Base-by-base conservation (phyloP, 64 coral and sea anemone genomes). In the Astreopora myriophthalma region DNA sequence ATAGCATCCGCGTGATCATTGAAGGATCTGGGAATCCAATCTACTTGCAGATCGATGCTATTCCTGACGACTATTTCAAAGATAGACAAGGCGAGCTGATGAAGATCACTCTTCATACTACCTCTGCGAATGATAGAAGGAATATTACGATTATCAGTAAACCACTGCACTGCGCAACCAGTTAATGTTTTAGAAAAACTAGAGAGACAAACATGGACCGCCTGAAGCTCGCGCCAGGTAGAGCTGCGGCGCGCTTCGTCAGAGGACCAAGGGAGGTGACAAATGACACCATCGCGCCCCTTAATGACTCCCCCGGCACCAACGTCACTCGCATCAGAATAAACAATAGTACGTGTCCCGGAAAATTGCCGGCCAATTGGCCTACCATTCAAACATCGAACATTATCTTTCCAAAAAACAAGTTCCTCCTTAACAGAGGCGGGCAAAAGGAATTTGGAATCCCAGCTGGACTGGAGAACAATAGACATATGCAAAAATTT, bases 401-500 rank as follows among this genome's bases (percentile, higher is more conserved):
- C 2, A 11, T 83, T 60, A n/a, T 60, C 34, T 10, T 62, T 27
- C 79, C 24, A 83, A 49, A 83, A 83, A 1, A 11, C 10, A 30
- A 83, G 26, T 62, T 83, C 55, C 28, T 61, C 58, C 11, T 17
- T 2, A 63, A 71, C 74, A 77, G 51, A 89, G 9, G 36, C 7
- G 29, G 75, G 52, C n/a, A 90, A n/a, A 16, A 34, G 25, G 19
- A 73, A 68, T 36, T 25, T 57, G 27, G 13, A 28, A 68, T 90
- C 88, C 88, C 74, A 90, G 33, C 73, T 34, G 3, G 88, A 58
- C 17, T 31, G 37, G 19, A 58, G 36, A 8, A 75, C 88, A 44
- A 90, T 90, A 8, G 74, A 32, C 58, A 89, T 58, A 35, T 89
- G 71, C 23, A 51, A 34, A 34, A 48, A 34, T 62, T 73, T 66